phyloP scores from a whole-genome alignment of 2,888 invertebrate genomes.

The Synergus japonicus region DNA sequence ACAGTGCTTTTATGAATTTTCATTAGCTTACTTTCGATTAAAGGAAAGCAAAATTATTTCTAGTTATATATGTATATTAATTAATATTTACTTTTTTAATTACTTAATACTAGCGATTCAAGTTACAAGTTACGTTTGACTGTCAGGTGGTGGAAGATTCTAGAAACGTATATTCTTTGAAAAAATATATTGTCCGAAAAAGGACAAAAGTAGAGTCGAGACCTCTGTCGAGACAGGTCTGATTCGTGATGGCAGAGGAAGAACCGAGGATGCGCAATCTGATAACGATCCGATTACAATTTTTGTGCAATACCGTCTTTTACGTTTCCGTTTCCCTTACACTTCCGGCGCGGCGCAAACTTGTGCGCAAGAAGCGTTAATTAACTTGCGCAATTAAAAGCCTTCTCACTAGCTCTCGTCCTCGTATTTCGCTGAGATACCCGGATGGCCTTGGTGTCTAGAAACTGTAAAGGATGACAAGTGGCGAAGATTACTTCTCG shows the following conservation, averaged over 20 bases:
- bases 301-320: slow-evolving; percentile 28
- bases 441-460: slow-evolving; percentile 36
- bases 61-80: no score
- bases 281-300: slow-evolving; percentile 38
- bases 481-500: slow-evolving; percentile 28
- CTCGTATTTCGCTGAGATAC: slow-evolving; percentile 38
- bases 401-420: slow-evolving; percentile 21
- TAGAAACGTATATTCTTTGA: no score
- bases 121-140: no score
- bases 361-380: slow-evolving; percentile 35
- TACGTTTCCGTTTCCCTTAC: slow-evolving; percentile 20
- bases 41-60: neutral
- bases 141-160: no score
- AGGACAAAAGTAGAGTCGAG: neutral
- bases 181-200: no score
- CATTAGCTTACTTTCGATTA: neutral
- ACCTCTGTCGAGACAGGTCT: neutral
- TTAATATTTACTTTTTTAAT: no score
- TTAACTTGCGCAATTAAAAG: slow-evolving; percentile 39
- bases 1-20: neutral
- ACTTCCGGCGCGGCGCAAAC: slow-evolving; percentile 12
- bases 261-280: slow-evolving; percentile 22
- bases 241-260: neutral
- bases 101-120: no score
- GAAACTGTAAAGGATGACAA: slow-evolving; percentile 34